Base-by-base conservation (phyloP, 2,888 invertebrate species). In the Melieria picta region DNA sequence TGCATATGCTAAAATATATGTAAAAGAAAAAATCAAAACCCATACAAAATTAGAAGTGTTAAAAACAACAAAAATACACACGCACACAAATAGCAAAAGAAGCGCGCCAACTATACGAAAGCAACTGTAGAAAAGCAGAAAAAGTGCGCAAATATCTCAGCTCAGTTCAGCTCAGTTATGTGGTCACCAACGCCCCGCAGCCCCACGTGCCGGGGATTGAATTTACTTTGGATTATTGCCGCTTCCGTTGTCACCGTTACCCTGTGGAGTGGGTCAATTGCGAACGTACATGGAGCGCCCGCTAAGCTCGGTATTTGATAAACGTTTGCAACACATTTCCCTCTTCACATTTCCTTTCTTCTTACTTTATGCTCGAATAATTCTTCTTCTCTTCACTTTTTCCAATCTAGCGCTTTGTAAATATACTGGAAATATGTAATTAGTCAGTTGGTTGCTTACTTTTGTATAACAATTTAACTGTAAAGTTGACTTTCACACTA, bases 221-320 rank as follows among this genome's bases (percentile, higher is more conserved):
- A 64, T 7, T n/a, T n/a, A 9, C 16, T 63, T 58, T 72, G 76
- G 72, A 69, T 72, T 69, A 65, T 71, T n/a, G 62, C 68, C 47
- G 45, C 69, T 65, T 47, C 68, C 42, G 69, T 64, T 16, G 13
- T 74, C 48, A 48, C 72, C 61, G 58, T 72, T 67, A 52, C 65
- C 7, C 67, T 76, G 7, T 71, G 68, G 72, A 65, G 66, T 45
- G 72, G 62, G 10, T 58, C 68, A 47, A 52, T 65, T 60, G 71
- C 60, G 48, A 30, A 71, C 67, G 79, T 76, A 30, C 63, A 71
- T 61, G 76, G 77, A 71, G 77, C 77, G n/a, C 79, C 79, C 57
- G 77, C 78, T 62, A 76, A 76, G 70, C 71, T 77, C 72, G 79
- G 79, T 79, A 79, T 75, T 69, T 75, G 9, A 60, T 47, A 55